Evolutionary conservation across 2,888 invertebrate species (phyloP), one percentile per base, ranked within the genome.

Genomic region (Eumacrocentrus americanus): DNA sequence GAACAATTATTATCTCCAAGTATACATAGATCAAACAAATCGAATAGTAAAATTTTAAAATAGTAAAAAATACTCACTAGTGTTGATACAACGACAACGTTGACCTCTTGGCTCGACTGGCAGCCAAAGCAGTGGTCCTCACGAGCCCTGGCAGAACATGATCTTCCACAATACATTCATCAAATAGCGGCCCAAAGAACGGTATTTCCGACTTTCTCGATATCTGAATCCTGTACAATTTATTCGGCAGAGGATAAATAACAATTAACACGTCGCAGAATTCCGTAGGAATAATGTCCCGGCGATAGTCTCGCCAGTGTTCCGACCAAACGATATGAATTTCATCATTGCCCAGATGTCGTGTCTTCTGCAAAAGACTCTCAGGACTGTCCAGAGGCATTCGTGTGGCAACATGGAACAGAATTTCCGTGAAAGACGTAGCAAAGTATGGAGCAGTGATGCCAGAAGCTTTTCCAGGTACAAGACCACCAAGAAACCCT

Each of bases 321-420:
- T 99, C 99, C 52, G 96, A 97, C 99, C 99, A 99, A 25, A 99
- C 96, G 66, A 99, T 95, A 80, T 98, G 98, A 60, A 99, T 94
- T 82, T 98, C 98, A 81, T 98, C 98, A 82, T 98, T 98, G 47
- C 98, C 98, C 66, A 98, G 84, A 84, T 98, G 98, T 3, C 95
- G 88, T 11, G 95, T 94, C 86, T 95, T 95, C 78, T 91, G 91
- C 53, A 94, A 84, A 71, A 95, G 88, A 60, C 92, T 90, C 81
- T 95, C 95, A 1, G 94, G 89, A 48, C 90, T 89, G 73, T 92
- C 91, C 0, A 94, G 92, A 6, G 95, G 95, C 93, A 99, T 96
- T 70, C 97, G 86, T 2, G 99, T 99, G 56, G 98, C 94, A 50
- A 99, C 98, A 82, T 99, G 99, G 83, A 96, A 99, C 68, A 99